Evolutionary conservation across 2,797 vertebrate species (phyloP).

Genomic region (Valencia hispanica): DNA sequence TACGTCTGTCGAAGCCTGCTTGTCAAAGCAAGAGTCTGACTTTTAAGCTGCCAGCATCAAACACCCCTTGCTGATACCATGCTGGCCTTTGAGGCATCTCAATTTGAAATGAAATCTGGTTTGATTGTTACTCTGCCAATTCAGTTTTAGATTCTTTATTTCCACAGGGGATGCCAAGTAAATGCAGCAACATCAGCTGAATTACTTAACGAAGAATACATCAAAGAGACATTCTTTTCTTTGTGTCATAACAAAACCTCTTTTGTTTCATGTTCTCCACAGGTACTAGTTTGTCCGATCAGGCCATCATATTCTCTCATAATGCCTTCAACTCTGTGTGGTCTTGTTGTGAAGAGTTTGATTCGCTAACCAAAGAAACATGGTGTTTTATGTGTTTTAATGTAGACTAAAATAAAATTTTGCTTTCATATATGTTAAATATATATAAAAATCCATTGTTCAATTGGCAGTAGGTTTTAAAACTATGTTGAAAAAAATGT

Average conservation of each 20-base stretch:
- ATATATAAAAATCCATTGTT: too few species aligned
- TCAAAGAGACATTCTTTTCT: slow-evolving; percentile 39
- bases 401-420: too few species aligned
- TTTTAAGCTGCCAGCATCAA: slow-evolving; percentile 55
- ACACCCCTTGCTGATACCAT: slow-evolving; percentile 41
- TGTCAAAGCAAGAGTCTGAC: slow-evolving; percentile 38
- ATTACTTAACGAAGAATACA: slow-evolving; percentile 18
- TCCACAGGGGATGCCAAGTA: slow-evolving; percentile 21
- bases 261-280: slow-evolving; percentile 29
- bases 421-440: too few species aligned
- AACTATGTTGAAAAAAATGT: too few species aligned
- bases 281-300: slow-evolving; percentile 46
- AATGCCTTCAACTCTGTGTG: slow-evolving; percentile 21
- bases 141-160: slow-evolving; percentile 33
- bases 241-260: slow-evolving; percentile 36
- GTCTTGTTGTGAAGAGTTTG: slow-evolving; percentile 39
- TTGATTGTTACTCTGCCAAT: slow-evolving; percentile 40
- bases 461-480: too few species aligned
- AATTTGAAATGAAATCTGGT: slow-evolving; percentile 32
- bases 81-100: slow-evolving; percentile 53
- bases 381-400: slow-evolving; percentile 37
- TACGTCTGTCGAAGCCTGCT: slow-evolving; percentile 51
- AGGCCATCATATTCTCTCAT: slow-evolving; percentile 18
- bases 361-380: slow-evolving; percentile 38
- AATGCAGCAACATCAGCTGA: slow-evolving; percentile 26